Evolutionary conservation across 2,113 vertebrate genomes (phyloP), one percentile per base, ranked within the genome.

Genomic region (Ptyas mucosa): DNA sequence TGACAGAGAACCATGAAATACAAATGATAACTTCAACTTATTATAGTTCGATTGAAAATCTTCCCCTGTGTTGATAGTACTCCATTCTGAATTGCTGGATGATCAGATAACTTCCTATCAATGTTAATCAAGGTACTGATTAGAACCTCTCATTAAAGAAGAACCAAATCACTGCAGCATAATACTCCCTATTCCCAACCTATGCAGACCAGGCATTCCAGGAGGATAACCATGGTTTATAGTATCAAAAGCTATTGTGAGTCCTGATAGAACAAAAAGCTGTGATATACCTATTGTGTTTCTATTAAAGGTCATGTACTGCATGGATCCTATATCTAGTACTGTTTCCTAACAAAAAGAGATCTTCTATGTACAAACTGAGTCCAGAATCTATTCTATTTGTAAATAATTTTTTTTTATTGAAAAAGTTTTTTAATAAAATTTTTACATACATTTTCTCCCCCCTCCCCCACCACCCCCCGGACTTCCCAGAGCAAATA

Each of bases 361-460:
- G 75, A 9, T 81, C 7, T 21, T 81, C 75, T 81, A 39, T 81
- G n/a, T 3, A 87, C 55, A 94, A 93, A 34, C 49, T 85, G 89
- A 88, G 39, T 39, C 53, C 81, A 69, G 58, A 87, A 93, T 90
- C 34, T 95, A 29, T 64, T 91, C 51, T 88, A 20, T 20, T 54
- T 95, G 93, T 88, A 57, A 94, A 95, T 3, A 87, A 88, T 85
- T 69, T n/a, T n/a, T n/a, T n/a, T n/a, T n/a, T n/a, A n/a, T n/a
- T n/a, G n/a, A n/a, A n/a, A n/a, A n/a, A n/a, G n/a, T n/a, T n/a
- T n/a, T n/a, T n/a, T n/a, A n/a, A n/a, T n/a, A n/a, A n/a, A n/a
- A n/a, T n/a, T n/a, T n/a, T n/a, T n/a, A n/a, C n/a, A n/a, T n/a
- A n/a, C n/a, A n/a, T n/a, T n/a, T n/a, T n/a, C n/a, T n/a, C n/a